phyloP scores from a whole-genome alignment of 2,797 vertebrate genomes.

The Austrolebias charrua region DNA sequence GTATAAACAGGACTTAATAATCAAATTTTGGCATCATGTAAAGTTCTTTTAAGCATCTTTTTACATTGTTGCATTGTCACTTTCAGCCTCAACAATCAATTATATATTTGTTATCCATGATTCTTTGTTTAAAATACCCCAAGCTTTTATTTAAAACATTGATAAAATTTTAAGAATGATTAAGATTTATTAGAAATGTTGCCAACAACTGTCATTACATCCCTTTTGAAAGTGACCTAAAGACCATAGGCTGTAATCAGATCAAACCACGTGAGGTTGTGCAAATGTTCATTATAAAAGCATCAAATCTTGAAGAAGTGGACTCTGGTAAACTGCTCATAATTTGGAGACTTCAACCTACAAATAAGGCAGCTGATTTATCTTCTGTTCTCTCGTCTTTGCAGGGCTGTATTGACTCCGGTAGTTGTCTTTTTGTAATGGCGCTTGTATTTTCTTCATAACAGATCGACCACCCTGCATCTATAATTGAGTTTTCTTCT shows the following conservation, averaged over 20 bases:
- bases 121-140: neutral
- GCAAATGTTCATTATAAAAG: neutral
- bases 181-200: neutral
- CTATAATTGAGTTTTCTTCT: constrained; percentile 48
- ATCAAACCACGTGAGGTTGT: constrained; percentile 16
- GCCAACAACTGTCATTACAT: neutral
- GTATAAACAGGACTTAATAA: too few species aligned
- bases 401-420: constrained; percentile 14
- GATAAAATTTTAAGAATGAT: neutral
- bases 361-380: constrained; percentile 24
- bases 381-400: constrained; percentile 24
- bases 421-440: constrained; percentile 14
- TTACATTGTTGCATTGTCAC: too few species aligned
- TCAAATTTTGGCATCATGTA: too few species aligned
- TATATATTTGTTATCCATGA: neutral
- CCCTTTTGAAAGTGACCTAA: neutral
- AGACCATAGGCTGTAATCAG: neutral
- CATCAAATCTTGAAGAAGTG: neutral
- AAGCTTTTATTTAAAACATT: neutral
- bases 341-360: neutral
- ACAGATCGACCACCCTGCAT: constrained; percentile 34
- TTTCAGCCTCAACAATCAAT: too few species aligned
- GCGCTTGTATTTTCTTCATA: constrained; percentile 32
- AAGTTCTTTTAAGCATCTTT: too few species aligned
- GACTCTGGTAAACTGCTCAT: constrained; percentile 12